phyloP scores from a whole-genome alignment of 2,797 vertebrate genomes.

The Potorous gilbertii region DNA sequence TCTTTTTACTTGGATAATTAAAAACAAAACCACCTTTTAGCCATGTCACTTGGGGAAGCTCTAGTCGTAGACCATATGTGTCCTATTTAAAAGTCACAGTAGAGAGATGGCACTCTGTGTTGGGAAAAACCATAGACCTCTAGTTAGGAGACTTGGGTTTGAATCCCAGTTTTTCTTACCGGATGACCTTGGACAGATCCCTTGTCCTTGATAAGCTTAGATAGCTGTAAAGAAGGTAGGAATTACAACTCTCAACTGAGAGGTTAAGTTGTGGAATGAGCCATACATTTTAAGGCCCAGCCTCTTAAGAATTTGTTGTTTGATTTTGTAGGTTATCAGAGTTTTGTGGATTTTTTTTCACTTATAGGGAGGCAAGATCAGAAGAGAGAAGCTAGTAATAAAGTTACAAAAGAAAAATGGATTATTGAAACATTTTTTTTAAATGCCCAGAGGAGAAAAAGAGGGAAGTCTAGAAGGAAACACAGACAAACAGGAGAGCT shows the following conservation, averaged over 20 bases:
- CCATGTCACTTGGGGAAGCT: background rate
- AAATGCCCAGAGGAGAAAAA: background rate
- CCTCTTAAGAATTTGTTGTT: background rate
- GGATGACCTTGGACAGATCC: background rate
- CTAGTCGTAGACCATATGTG: background rate
- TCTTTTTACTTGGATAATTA: background rate
- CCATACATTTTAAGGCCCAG: background rate
- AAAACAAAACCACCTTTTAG: background rate
- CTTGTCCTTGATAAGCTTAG: background rate
- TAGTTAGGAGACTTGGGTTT: background rate
- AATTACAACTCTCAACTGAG: background rate
- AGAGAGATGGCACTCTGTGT: background rate
- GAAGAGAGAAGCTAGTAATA: background rate
- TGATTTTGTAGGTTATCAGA: background rate
- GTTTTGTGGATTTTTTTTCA: background rate
- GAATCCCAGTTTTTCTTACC: background rate
- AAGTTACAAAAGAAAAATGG: background rate
- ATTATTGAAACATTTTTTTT: background rate
- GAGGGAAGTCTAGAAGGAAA: background rate
- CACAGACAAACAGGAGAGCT: background rate
- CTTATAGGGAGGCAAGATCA: background rate
- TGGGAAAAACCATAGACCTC: background rate
- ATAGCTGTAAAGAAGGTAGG: background rate
- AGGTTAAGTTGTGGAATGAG: background rate
- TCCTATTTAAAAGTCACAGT: background rate